Conservation (phyloP, 53 echinoderm and acorn worm species). For the Stichopus horrens region DNA sequence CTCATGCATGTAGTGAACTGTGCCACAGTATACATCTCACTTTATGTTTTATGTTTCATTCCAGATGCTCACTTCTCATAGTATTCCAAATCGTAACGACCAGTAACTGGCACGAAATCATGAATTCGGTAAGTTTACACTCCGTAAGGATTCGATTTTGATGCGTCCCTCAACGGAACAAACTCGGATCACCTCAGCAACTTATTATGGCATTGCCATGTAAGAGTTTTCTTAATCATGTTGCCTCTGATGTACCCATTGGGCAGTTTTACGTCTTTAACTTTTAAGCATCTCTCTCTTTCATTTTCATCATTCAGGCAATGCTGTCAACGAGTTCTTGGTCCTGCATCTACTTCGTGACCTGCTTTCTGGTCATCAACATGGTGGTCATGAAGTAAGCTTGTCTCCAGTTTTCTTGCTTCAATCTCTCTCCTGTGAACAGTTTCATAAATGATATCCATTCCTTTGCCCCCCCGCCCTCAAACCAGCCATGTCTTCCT, state of each 20-base stretch:
- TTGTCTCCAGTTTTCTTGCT: not conserved
- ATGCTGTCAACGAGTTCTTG: conserved; percentile 80
- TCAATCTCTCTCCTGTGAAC: not conserved
- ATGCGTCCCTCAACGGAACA: too few species aligned
- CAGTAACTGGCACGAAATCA: conserved; percentile 99
- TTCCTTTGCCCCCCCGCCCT: too few species aligned
- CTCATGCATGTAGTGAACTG: too few species aligned
- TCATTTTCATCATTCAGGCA: conserved; percentile 51
- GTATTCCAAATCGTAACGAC: conserved; percentile 97
- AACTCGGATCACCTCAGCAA: too few species aligned
- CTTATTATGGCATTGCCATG: too few species aligned
- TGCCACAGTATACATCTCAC: not conserved
- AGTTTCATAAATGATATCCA: not conserved
- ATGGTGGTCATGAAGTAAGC: conserved; percentile 98
- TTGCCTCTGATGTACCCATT: too few species aligned
- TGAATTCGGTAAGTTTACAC: conserved; percentile 87
- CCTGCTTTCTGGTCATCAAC: conserved; percentile 83
- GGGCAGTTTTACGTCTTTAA: conserved; percentile 19
- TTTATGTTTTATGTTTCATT: not conserved
- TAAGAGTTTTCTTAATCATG: too few species aligned
- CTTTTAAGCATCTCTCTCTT: too few species aligned
- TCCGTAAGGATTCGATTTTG: not conserved
- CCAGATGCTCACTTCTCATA: conserved; percentile 89
- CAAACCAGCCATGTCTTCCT: too few species aligned
- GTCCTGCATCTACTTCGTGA: conserved; percentile 84